Evolutionary conservation across 2,888 invertebrate genomes (phyloP).

Genomic region (Sesia apiformis): DNA sequence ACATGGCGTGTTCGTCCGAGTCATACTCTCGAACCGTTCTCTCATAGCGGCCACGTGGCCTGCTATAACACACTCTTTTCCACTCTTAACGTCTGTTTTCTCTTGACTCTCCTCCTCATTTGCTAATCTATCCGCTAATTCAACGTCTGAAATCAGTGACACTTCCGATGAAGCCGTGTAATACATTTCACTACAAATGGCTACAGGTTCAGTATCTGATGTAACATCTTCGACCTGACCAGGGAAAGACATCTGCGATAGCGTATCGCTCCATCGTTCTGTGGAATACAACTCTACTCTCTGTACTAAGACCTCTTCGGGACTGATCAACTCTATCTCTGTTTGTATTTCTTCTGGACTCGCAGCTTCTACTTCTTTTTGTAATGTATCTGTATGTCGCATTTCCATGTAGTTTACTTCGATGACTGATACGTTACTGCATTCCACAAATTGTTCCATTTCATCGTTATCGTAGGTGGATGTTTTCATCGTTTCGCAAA

Average conservation of each 20-base stretch:
- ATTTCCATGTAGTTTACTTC: slow-evolving; percentile 6
- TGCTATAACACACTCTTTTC: slow-evolving; percentile 45
- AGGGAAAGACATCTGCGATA: slow-evolving; percentile 30
- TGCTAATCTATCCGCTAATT: slow-evolving; percentile 25
- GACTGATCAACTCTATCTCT: slow-evolving; percentile 23
- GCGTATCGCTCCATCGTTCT: slow-evolving; percentile 18
- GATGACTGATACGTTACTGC: neutral
- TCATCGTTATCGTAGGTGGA: slow-evolving; percentile 36
- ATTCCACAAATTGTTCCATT: slow-evolving; percentile 1
- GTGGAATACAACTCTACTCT: slow-evolving; percentile 25
- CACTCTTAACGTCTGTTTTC: slow-evolving; percentile 23
- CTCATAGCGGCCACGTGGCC: slow-evolving; percentile 71
- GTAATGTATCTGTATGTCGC: slow-evolving; percentile 1
- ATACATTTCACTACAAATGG: slow-evolving; percentile 49
- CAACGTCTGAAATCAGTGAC: slow-evolving; percentile 46
- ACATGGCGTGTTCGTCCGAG: slow-evolving; percentile 56
- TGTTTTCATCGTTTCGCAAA: slow-evolving; percentile 65
- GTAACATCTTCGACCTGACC: slow-evolving; percentile 17
- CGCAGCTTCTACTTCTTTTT: slow-evolving; percentile 6
- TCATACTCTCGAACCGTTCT: slow-evolving; percentile 67
- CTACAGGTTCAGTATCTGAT: slow-evolving; percentile 23
- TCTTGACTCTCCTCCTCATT: slow-evolving; percentile 25
- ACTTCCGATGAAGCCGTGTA: slow-evolving; percentile 62
- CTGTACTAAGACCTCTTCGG: slow-evolving; percentile 30
- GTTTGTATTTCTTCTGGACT: slow-evolving; percentile 5